Evolutionary conservation across 1,140 invertebrate genomes (phyloP), one percentile per base, ranked within the genome.

Genomic region (Calosoma granatense): DNA sequence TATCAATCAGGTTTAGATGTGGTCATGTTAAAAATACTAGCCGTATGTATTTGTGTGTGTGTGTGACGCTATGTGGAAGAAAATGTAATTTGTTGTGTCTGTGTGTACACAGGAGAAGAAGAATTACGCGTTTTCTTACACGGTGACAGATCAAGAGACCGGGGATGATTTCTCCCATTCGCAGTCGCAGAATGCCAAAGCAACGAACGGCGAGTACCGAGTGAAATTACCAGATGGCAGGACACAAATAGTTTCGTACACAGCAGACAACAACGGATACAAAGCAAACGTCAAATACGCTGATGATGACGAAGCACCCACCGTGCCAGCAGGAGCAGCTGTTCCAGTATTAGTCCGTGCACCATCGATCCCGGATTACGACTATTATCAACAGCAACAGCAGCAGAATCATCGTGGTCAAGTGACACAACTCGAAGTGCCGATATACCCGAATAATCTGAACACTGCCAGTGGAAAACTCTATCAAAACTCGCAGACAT

Each of bases 121-220:
- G 55, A 64, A 67, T 47, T 89, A 88, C 74, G 87, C 90, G 70
- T 92, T 92, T 76, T 82, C 85, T 57, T 92, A 92, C 70, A 81
- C 86, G 15, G 88, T 92, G n/a, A 85, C 88, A 67, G 88, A 92
- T 63, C 81, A 85, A 54, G 76, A 81, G 41, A 83, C 77, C 58
- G 87, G 86, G 57, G 90, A 88, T 60, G 86, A 92, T 70, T 92
- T 88, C 73, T 86, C 85, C 39, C 88, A 91, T 72, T 85, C 88
- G 63, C 88, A 88, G 17, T 76, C 78, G 41, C 84, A 82, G 63
- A 82, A 87, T 67, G 84, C 86, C 0, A 83, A 85, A 61, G 78
- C 85, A n/a, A 84, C 85, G 2, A 79, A 78, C 23, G 87, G 87
- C 20, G 84, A 88, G 67, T 89, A 88, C 73, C 74, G 83, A 53